phyloP scores from a whole-genome alignment of 2,888 invertebrate genomes.

The Hyposoter didymator region DNA sequence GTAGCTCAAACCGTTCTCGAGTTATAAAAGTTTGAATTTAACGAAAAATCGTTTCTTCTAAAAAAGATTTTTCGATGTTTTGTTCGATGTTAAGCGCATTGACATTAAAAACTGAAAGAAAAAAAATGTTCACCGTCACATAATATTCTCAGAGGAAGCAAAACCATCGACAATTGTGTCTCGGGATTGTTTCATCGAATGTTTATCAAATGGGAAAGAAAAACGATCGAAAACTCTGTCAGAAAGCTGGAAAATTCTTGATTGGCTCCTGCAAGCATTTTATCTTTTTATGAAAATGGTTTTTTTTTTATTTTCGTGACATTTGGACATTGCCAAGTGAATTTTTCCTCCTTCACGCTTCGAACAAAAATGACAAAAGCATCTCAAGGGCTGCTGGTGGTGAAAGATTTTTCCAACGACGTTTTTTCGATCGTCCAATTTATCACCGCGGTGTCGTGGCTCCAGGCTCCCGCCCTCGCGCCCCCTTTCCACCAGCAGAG shows the following conservation, averaged over 20 bases:
- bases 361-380: slow-evolving; percentile 60
- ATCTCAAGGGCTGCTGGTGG: slow-evolving; percentile 42
- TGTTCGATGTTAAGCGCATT: too few relatives aligned
- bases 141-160: too few relatives aligned
- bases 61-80: too few relatives aligned
- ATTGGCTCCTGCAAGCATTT: too few relatives aligned
- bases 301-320: background rate
- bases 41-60: too few relatives aligned
- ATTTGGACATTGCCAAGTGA: slow-evolving; percentile 11
- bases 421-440: slow-evolving; percentile 60
- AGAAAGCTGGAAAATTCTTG: background rate
- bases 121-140: too few relatives aligned
- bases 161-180: too few relatives aligned
- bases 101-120: too few relatives aligned
- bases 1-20: too few relatives aligned
- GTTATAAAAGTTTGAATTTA: too few relatives aligned
- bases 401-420: slow-evolving; percentile 46
- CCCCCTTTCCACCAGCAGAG: background rate
- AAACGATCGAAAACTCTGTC: background rate
- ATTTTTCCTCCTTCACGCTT: slow-evolving; percentile 21
- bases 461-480: slow-evolving; percentile 28
- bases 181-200: too few relatives aligned
- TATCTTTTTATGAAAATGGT: slow-evolving; percentile 13
- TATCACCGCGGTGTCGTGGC: slow-evolving; percentile 68
- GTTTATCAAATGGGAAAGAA: background rate